A percentile compares a stretch with the other conserved stretches of the same genome.
Conservation (phyloP, 2,797 vertebrate species). For the Sebastes itinus region DNA sequence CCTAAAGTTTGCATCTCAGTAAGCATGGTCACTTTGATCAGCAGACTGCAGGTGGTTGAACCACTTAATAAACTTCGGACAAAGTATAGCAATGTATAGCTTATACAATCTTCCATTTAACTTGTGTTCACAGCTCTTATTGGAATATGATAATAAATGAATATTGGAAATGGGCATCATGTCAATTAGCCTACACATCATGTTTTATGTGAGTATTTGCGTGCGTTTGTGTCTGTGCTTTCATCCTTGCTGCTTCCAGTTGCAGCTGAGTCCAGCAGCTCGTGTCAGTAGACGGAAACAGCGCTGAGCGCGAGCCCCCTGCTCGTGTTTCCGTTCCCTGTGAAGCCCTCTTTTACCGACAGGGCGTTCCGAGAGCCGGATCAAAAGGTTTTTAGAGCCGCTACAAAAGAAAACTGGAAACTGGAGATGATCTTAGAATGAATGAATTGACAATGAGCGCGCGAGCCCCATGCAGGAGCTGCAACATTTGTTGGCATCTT, state of each 20-base stretch:
- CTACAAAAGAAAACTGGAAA: conserved; percentile 94
- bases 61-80: not conserved
- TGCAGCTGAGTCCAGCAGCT: conserved; percentile 47
- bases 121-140: not conserved
- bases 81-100: not conserved
- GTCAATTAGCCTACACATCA: not conserved
- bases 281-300: conserved; percentile 58
- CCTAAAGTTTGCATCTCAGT: conserved; percentile 34
- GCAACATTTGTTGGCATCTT: conserved; percentile 35
- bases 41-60: conserved; percentile 23
- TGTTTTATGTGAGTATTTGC: not conserved
- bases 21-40: conserved; percentile 43
- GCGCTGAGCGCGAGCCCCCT: conserved; percentile 59
- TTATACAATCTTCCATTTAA: not conserved
- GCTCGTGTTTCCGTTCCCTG: conserved; percentile 90
- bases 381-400: conserved; percentile 90
- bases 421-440: conserved; percentile 88
- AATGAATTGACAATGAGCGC: conserved; percentile 89
- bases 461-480: conserved; percentile 82
- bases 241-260: not conserved
- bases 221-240: not conserved
- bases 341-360: conserved; percentile 88
- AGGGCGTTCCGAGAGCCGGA: conserved; percentile 92
- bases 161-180: not conserved
- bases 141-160: not conserved